phyloP scores from a whole-genome alignment of 2,888 invertebrate species.

The Trypoxylon attenuatum region DNA sequence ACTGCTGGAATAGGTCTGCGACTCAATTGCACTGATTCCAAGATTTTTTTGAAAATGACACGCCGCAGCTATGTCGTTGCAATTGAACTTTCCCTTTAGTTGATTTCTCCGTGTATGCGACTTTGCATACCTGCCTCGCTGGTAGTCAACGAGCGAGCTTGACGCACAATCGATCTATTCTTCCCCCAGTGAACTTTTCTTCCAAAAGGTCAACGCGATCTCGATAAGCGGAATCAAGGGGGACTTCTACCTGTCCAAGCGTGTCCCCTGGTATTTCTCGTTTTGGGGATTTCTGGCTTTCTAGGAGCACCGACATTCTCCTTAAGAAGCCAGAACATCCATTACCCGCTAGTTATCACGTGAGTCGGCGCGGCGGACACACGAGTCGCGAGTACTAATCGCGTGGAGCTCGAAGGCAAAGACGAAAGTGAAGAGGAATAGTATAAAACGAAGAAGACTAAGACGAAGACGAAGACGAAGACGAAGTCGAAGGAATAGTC shows the following conservation, averaged over 20 bases:
- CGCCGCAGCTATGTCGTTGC: no score
- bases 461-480: slow-evolving; percentile 39
- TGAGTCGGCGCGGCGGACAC: slow-evolving; percentile 12
- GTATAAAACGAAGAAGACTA: no score
- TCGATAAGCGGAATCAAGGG: slow-evolving; percentile 18
- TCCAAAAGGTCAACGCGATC: slow-evolving; percentile 28
- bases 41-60: no score
- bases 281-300: slow-evolving; percentile 39
- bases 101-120: no score
- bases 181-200: slow-evolving; percentile 26
- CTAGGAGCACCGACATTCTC: slow-evolving; percentile 6
- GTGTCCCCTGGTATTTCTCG: slow-evolving; percentile 31
- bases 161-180: slow-evolving; percentile 31
- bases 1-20: no score
- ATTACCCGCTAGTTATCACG: slow-evolving; percentile 32
- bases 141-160: slow-evolving; percentile 8
- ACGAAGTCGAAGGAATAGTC: no score
- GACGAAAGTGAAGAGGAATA: no score
- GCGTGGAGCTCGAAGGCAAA: slow-evolving; percentile 10
- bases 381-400: slow-evolving; percentile 14
- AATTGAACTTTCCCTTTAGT: no score
- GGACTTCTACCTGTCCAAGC: not conserved
- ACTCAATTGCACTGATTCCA: no score
- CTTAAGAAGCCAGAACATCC: slow-evolving; percentile 27
- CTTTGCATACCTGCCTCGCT: no score